A percentile compares a stretch with the other conserved stretches of the same genome.
Conservation (phyloP, 2,113 vertebrate species). For the Eolophus roseicapilla region DNA sequence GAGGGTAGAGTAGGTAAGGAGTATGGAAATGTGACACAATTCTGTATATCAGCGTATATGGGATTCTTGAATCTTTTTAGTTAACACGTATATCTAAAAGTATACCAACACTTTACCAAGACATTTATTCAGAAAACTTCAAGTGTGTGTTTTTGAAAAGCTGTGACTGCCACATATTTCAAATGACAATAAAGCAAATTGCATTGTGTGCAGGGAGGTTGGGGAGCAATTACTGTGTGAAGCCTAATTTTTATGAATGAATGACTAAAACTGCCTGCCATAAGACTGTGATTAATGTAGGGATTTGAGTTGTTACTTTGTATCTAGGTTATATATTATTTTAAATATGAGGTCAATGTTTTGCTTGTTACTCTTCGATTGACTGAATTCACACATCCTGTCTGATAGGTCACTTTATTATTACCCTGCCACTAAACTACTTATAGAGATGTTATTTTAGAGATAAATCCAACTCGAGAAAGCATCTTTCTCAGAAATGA, state of each 20-base stretch:
- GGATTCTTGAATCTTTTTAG: neutral
- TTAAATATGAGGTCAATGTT: constrained; percentile 5
- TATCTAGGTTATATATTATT: constrained; percentile 35
- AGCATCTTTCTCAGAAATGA: neutral
- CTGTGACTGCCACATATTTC: constrained; percentile 36
- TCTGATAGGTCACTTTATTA: constrained; percentile 8
- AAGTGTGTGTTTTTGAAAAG: constrained; percentile 42
- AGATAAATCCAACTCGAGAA: constrained; percentile 8
- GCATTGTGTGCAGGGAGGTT: constrained; percentile 56
- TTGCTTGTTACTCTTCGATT: neutral
- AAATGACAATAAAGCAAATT: constrained; percentile 60
- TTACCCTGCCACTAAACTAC: neutral
- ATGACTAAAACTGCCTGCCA: constrained; percentile 44
- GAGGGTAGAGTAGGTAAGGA: neutral
- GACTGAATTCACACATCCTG: constrained; percentile 5
- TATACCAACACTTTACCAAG: constrained; percentile 21
- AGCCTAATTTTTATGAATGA: constrained; percentile 44
- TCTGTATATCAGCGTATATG: neutral
- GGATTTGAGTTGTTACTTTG: constrained; percentile 13
- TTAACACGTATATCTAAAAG: constrained; percentile 47
- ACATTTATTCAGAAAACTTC: constrained; percentile 53
- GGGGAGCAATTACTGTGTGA: constrained; percentile 58
- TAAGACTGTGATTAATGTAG: constrained; percentile 5
- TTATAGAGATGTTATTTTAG: neutral
- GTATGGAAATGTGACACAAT: neutral